phyloP scores from a whole-genome alignment of 2,113 vertebrate genomes.

The Rhadina sibilatrix region DNA sequence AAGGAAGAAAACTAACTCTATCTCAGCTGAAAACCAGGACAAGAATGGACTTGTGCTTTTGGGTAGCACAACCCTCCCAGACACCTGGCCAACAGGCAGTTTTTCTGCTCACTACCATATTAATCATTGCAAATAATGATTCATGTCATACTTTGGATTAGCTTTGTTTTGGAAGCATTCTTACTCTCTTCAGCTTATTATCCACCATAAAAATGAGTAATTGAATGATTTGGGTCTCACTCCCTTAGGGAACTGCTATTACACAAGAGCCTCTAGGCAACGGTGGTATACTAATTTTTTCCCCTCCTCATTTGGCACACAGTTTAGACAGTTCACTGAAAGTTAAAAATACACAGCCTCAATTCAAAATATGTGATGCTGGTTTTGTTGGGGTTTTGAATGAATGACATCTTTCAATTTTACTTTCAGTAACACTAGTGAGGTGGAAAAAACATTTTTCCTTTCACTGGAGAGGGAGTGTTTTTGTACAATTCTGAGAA shows the following conservation, averaged over 20 bases:
- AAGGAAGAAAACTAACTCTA: neutral
- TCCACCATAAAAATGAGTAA: neutral
- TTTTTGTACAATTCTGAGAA: neutral
- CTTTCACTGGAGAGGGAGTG: neutral
- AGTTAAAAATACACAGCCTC: neutral
- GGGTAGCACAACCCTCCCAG: neutral
- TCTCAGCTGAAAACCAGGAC: neutral
- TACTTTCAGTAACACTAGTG: neutral
- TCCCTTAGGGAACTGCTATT: neutral
- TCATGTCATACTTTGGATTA: neutral
- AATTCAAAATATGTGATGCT: neutral
- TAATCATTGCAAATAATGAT: neutral
- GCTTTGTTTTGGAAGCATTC: neutral
- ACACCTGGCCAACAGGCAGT: neutral
- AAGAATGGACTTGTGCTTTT: neutral
- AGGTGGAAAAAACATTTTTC: neutral
- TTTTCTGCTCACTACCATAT: neutral
- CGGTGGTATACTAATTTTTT: neutral
- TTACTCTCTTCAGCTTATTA: neutral
- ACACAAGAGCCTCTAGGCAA: neutral
- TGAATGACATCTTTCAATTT: neutral
- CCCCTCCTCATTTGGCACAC: neutral
- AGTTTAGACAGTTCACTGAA: neutral
- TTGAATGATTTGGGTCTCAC: neutral
- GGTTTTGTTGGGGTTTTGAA: neutral